These are phyloP conservation scores for Anarrhichthys ocellatus DNA, from an alignment of 2,113 vertebrate genomes.

Conservation along the genomic window DNA sequence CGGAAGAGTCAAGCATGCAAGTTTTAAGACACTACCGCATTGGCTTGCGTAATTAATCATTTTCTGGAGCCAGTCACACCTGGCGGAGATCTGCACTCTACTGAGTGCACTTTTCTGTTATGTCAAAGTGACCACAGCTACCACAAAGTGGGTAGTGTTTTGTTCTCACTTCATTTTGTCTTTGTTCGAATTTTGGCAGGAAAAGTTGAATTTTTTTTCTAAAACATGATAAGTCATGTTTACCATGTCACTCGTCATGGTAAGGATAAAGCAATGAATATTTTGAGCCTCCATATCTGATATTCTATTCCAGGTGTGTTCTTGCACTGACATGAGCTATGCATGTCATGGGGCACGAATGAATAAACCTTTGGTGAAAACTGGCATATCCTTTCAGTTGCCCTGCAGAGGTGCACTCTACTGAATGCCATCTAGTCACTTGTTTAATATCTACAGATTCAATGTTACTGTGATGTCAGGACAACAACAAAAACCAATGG, in stretches of 20 bases:
- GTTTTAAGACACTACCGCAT: no score
- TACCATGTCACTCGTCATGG: no score
- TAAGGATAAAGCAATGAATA: not conserved
- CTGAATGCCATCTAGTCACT: not conserved
- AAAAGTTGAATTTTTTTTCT: not conserved
- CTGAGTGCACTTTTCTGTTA: no score
- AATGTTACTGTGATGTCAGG: slow-evolving; percentile 17
- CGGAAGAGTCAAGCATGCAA: no score
- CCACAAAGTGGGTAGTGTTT: no score
- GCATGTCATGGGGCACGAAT: not conserved
- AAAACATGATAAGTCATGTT: not conserved
- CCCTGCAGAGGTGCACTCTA: not conserved
- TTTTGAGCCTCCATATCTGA: not conserved
- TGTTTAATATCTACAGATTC: slow-evolving; percentile 20
- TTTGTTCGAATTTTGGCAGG: not conserved
- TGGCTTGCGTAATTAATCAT: no score
- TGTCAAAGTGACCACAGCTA: not conserved
- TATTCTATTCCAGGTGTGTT: not conserved
- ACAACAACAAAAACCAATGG: slow-evolving; percentile 7
- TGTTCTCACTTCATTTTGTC: not conserved
- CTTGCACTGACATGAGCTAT: not conserved
- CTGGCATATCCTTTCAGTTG: not conserved
- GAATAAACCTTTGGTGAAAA: slow-evolving; percentile 33
- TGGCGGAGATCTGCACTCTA: no score
- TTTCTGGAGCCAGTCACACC: no score